phyloP scores from a whole-genome alignment of 2,888 invertebrate species.

The Drepana falcataria region DNA sequence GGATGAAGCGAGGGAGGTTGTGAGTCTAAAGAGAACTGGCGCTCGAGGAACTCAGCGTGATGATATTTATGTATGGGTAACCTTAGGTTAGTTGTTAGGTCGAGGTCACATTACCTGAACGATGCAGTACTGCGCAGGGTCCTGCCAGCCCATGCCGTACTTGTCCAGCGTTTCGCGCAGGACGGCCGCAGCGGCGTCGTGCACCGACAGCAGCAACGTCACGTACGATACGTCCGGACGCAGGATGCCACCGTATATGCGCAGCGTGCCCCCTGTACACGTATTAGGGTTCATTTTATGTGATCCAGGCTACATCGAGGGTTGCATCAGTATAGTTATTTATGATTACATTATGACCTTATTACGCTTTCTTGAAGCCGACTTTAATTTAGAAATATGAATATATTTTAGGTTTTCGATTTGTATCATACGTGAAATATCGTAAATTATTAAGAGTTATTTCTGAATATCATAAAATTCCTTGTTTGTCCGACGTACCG shows the following conservation, averaged over 20 bases:
- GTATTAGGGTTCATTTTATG: slow-evolving; percentile 1
- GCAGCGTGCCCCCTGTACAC: slow-evolving; percentile 86
- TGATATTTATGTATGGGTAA: too few relatives aligned
- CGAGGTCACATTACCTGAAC: slow-evolving; percentile 85
- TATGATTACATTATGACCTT: not conserved
- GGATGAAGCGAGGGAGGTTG: too few relatives aligned
- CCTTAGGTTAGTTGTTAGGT: too few relatives aligned
- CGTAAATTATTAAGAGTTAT: too few relatives aligned
- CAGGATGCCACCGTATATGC: slow-evolving; percentile 97
- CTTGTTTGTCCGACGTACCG: slow-evolving; percentile 39
- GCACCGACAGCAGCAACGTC: slow-evolving; percentile 94
- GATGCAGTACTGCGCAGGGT: slow-evolving; percentile 94
- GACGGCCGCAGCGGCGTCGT: slow-evolving; percentile 94
- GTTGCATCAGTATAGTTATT: not conserved
- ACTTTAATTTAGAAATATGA: too few relatives aligned
- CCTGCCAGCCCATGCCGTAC: slow-evolving; percentile 94
- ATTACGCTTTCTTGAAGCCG: too few relatives aligned
- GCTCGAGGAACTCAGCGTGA: too few relatives aligned
- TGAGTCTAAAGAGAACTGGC: too few relatives aligned
- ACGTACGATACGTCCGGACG: slow-evolving; percentile 99
- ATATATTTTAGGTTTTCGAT: too few relatives aligned
- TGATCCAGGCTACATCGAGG: slow-evolving; percentile 1
- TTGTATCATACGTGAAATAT: too few relatives aligned
- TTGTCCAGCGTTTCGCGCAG: slow-evolving; percentile 98
- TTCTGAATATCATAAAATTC: too few relatives aligned